Conservation (phyloP, 1,140 invertebrate genomes). For the Papilio machaon region DNA sequence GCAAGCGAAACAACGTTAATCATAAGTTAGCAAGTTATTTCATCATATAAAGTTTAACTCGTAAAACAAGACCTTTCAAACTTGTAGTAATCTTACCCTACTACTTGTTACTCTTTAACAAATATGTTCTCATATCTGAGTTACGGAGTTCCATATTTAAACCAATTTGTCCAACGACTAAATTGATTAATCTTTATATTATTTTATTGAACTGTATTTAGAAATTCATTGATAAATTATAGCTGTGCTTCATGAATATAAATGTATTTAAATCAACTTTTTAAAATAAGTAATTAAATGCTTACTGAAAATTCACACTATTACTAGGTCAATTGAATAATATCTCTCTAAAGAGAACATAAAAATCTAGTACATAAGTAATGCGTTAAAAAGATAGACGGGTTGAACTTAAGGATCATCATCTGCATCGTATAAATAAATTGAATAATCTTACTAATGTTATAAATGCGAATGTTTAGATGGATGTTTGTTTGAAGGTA, state of each 20-base stretch:
- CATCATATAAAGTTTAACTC: conserved; percentile 33
- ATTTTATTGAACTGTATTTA: no score
- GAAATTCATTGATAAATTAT: no score
- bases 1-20: conserved; percentile 35
- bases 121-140: conserved; percentile 13
- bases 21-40: conserved; percentile 34
- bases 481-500: no score
- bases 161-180: neutral
- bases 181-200: no score
- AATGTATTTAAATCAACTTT: no score
- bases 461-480: no score
- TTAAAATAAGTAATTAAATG: no score
- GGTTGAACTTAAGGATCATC: neutral
- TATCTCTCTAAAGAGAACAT: no score
- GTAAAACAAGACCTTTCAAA: conserved; percentile 36
- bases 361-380: neutral
- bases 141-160: neutral
- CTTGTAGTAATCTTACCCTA: conserved; percentile 30
- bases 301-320: no score
- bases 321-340: no score
- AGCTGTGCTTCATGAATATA: no score
- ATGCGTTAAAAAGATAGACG: neutral
- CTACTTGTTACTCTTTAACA: conserved; percentile 27
- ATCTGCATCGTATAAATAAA: neutral
- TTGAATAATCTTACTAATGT: neutral